Base-by-base conservation (phyloP, 2,888 invertebrate species). In the Lamproptera curius region DNA sequence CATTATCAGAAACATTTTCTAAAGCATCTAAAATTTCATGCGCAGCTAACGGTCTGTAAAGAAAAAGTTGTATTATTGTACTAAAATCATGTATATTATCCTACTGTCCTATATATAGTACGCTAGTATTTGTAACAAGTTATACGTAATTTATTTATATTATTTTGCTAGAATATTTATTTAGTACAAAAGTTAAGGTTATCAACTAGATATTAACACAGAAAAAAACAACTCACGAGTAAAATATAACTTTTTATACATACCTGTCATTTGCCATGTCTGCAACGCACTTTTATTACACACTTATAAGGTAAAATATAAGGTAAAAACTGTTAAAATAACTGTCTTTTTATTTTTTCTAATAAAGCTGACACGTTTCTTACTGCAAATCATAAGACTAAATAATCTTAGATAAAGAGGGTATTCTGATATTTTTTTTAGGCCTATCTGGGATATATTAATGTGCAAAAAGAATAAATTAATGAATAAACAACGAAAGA, bases 11-110 rank as follows among this genome's bases (percentile, higher is more conserved):
- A n/a, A n/a, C n/a, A n/a, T n/a, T n/a, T n/a, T n/a, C n/a, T n/a
- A n/a, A n/a, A n/a, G n/a, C n/a, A n/a, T n/a, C n/a, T n/a, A n/a
- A n/a, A n/a, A n/a, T n/a, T n/a, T n/a, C n/a, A n/a, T n/a, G n/a
- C n/a, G n/a, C n/a, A n/a, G n/a, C n/a, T n/a, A n/a, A n/a, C n/a
- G n/a, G n/a, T n/a, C n/a, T n/a, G n/a, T n/a, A n/a, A n/a, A n/a
- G n/a, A n/a, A n/a, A n/a, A n/a, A n/a, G n/a, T n/a, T n/a, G n/a
- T n/a, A n/a, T n/a, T n/a, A n/a, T n/a, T n/a, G n/a, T n/a, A n/a
- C n/a, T n/a, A n/a, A n/a, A n/a, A n/a, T n/a, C n/a, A n/a, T 51
- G 50, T 52, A 52, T 57, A 57, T 55, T 56, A 54, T 52, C 54
- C 55, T 57, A 55, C 57, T 55, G 55, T 55, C 49, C 52, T 50